These are phyloP conservation scores for Neodiprion pinetum DNA, from an alignment of 1,140 invertebrate genomes.

Conservation along the genomic window DNA sequence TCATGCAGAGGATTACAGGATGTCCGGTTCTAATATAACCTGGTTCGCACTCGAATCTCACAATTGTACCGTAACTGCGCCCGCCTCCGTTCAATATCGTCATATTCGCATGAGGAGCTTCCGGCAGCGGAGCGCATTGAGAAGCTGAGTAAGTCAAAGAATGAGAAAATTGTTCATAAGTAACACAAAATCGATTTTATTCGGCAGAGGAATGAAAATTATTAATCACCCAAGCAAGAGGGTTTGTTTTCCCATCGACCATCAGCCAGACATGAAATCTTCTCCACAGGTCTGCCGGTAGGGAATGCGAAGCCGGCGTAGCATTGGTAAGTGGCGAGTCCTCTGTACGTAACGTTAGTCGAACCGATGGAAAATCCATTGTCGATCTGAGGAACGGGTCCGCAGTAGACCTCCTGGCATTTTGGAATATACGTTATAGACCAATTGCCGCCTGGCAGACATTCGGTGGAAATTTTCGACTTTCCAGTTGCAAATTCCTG, in stretches of 20 bases:
- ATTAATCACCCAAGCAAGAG: conserved; percentile 75
- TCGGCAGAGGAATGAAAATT: conserved; percentile 17
- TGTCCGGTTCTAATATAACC: conserved; percentile 89
- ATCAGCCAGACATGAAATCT: conserved; percentile 86
- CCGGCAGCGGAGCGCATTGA: conserved; percentile 88
- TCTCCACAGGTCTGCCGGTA: conserved; percentile 85
- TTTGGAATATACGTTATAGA: conserved; percentile 90
- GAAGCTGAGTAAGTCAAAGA: conserved; percentile 71
- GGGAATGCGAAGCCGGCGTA: conserved; percentile 96
- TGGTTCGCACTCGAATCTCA: conserved; percentile 92
- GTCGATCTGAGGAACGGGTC: conserved; percentile 95
- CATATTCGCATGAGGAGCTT: conserved; percentile 87
- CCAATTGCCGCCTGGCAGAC: conserved; percentile 91
- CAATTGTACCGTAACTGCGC: conserved; percentile 93
- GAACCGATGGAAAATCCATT: conserved; percentile 96
- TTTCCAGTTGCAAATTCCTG: conserved; percentile 95
- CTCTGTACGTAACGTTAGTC: conserved; percentile 92
- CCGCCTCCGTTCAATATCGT: conserved; percentile 92
- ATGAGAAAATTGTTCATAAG: background rate
- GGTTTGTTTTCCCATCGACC: conserved; percentile 92
- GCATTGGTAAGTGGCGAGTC: conserved; percentile 93
- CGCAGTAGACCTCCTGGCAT: conserved; percentile 98
- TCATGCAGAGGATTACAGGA: conserved; percentile 93
- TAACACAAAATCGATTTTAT: background rate
- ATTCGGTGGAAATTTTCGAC: conserved; percentile 82